Percentiles rank a stretch among this genome's conserved stretches.
phyloP scores from a whole-genome alignment of 1,140 invertebrate genomes.

The Drosophila mayri region DNA sequence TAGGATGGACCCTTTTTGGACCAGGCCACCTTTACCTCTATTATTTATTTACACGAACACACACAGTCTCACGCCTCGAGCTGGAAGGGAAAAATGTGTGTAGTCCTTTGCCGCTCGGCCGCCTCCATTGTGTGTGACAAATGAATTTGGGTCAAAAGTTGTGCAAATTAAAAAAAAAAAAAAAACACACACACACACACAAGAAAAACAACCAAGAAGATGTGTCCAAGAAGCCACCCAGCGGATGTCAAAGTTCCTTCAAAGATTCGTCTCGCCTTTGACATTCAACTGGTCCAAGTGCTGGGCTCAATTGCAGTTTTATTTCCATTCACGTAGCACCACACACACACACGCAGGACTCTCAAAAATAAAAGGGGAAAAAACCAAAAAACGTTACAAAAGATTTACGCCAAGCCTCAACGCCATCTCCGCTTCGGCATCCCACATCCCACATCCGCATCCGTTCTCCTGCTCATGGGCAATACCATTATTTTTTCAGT shows the following conservation, averaged over 20 bases:
- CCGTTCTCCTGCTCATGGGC: slow-evolving; percentile 15
- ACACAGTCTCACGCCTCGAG: slow-evolving; percentile 17
- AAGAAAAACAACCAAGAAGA: not conserved
- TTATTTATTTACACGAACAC: slow-evolving; percentile 70
- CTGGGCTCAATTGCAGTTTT: slow-evolving; percentile 69
- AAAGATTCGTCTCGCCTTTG: slow-evolving; percentile 70
- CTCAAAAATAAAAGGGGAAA: slow-evolving; percentile 51
- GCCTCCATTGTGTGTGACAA: slow-evolving; percentile 65
- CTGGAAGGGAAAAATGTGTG: slow-evolving; percentile 20
- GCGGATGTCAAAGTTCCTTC: slow-evolving; percentile 57
- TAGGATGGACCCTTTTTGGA: slow-evolving; percentile 6
- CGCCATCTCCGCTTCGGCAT: slow-evolving; percentile 10
- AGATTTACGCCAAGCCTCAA: slow-evolving; percentile 68
- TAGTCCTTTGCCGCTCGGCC: slow-evolving; percentile 57
- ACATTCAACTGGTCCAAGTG: slow-evolving; percentile 73
- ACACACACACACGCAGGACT: slow-evolving; percentile 19
- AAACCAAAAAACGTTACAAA: slow-evolving; percentile 67
- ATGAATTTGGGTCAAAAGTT: slow-evolving; percentile 82
- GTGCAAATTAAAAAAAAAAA: slow-evolving; percentile 69
- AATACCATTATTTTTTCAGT: slow-evolving; percentile 62
- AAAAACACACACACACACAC: no score
- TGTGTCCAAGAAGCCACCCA: not conserved
- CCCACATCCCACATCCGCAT: slow-evolving; percentile 2
- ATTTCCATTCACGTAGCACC: slow-evolving; percentile 68
- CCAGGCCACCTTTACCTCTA: slow-evolving; percentile 29